Evolutionary conservation across 2,888 invertebrate genomes (phyloP).

Genomic region (Hyalella azteca): DNA sequence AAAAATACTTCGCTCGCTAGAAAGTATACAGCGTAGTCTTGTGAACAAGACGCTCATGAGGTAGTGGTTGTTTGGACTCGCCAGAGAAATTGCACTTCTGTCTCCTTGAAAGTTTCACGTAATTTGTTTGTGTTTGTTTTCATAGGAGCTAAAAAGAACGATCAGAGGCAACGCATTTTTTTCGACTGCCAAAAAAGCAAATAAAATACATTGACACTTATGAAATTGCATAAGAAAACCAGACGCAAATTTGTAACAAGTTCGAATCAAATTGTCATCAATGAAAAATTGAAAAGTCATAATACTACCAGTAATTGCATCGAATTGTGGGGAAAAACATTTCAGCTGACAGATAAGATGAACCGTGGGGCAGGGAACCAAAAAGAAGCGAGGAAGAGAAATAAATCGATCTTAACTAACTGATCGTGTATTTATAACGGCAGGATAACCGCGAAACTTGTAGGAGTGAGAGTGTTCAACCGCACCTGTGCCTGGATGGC

Average conservation of each 20-base stretch:
- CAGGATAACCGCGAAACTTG: neutral
- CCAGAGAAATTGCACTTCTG: neutral
- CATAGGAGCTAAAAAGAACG: neutral
- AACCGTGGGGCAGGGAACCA: too few species aligned
- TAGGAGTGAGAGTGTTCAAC: neutral
- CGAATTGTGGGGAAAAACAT: too few species aligned
- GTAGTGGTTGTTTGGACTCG: neutral
- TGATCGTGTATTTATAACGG: too few species aligned
- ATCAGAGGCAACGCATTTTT: too few species aligned
- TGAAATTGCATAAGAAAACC: too few species aligned
- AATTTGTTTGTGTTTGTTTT: neutral
- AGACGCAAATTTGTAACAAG: neutral
- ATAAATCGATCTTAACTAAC: too few species aligned
- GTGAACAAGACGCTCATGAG: neutral
- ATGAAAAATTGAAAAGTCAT: neutral
- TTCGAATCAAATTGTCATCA: neutral
- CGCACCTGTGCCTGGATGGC: neutral
- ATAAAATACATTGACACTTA: neutral
- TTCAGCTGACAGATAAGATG: too few species aligned
- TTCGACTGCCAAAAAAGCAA: neutral
- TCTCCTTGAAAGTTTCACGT: neutral
- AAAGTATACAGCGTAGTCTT: neutral
- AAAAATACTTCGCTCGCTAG: neutral
- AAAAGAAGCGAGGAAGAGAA: too few species aligned
- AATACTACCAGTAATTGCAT: too few species aligned